These are phyloP conservation scores for Endotricha flammealis DNA, from an alignment of 2,888 invertebrate species.

Conservation along the genomic window DNA sequence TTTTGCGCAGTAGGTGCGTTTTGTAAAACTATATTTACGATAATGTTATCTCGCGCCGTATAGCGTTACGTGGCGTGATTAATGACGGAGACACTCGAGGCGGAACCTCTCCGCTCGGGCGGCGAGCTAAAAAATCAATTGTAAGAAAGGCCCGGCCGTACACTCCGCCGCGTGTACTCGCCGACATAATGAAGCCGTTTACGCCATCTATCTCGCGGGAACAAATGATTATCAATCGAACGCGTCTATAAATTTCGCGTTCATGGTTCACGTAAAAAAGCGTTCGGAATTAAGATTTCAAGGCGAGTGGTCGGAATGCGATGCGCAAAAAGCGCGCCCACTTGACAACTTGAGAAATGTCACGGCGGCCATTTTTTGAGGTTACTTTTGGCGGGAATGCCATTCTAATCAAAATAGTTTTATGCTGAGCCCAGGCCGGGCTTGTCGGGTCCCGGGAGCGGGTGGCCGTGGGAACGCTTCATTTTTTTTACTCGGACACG, in stretches of 20 bases:
- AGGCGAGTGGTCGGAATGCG: conserved; percentile 54
- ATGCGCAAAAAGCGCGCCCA: conserved; percentile 56
- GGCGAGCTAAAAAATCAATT: conserved; percentile 41
- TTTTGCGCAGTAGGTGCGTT: conserved; percentile 63
- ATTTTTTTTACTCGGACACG: conserved; percentile 38
- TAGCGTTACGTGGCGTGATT: conserved; percentile 64
- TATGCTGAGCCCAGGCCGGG: conserved; percentile 50
- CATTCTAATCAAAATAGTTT: conserved; percentile 78
- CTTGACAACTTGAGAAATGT: conserved; percentile 72
- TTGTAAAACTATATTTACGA: conserved; percentile 73
- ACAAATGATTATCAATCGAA: conserved; percentile 51
- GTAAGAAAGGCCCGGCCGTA: conserved; percentile 33
- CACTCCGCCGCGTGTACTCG: conserved; percentile 26
- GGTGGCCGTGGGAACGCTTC: conserved; percentile 53
- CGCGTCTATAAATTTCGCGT: conserved; percentile 56
- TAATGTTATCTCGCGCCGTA: conserved; percentile 62
- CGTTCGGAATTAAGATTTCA: conserved; percentile 70
- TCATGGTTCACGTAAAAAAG: conserved; percentile 41
- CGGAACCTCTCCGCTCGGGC: conserved; percentile 37
- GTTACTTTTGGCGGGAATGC: conserved; percentile 64
- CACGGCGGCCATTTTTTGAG: conserved; percentile 52
- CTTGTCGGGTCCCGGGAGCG: conserved; percentile 40
- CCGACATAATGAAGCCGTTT: conserved; percentile 57
- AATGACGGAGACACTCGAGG: conserved; percentile 50
- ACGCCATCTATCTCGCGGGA: conserved; percentile 39